These are phyloP conservation scores for Dasyornis broadbenti DNA, from an alignment of 2,113 vertebrate genomes.

Conservation along the genomic window DNA sequence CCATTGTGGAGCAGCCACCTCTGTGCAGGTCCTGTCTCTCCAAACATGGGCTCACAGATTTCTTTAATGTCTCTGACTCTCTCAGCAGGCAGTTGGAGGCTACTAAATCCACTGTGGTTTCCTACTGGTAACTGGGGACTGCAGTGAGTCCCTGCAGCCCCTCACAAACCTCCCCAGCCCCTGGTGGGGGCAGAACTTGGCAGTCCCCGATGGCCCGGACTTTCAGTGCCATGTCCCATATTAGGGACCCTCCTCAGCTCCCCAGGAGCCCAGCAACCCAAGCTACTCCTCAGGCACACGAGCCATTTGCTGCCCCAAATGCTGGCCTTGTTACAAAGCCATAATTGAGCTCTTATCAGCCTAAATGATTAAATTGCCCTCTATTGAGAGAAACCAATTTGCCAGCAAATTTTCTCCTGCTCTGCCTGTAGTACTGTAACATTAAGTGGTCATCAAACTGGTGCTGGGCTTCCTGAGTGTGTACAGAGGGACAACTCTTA, in stretches of 20 bases:
- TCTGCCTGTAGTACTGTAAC: not conserved
- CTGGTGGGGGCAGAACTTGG: not conserved
- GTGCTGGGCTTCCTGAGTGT: not conserved
- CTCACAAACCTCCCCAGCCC: not conserved
- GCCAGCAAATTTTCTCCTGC: not conserved
- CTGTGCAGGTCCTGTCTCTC: not conserved
- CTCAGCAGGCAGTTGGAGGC: not conserved
- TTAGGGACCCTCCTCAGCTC: not conserved
- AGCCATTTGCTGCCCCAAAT: not conserved
- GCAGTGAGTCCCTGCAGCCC: not conserved
- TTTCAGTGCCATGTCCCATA: not conserved
- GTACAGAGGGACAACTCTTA: fast-evolving
- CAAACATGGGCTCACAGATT: not conserved
- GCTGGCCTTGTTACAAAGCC: not conserved
- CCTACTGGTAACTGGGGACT: not conserved
- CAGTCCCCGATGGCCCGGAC: not conserved
- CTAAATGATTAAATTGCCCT: not conserved
- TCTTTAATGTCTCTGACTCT: not conserved
- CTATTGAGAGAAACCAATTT: constrained; percentile 8
- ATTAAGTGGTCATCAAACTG: not conserved
- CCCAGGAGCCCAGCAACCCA: not conserved
- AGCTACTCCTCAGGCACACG: not conserved
- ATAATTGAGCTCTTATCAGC: not conserved
- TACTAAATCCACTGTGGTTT: not conserved
- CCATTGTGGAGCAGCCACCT: not conserved